Evolutionary conservation across 2,888 invertebrate species (phyloP).

Genomic region (Diaphora mendica): DNA sequence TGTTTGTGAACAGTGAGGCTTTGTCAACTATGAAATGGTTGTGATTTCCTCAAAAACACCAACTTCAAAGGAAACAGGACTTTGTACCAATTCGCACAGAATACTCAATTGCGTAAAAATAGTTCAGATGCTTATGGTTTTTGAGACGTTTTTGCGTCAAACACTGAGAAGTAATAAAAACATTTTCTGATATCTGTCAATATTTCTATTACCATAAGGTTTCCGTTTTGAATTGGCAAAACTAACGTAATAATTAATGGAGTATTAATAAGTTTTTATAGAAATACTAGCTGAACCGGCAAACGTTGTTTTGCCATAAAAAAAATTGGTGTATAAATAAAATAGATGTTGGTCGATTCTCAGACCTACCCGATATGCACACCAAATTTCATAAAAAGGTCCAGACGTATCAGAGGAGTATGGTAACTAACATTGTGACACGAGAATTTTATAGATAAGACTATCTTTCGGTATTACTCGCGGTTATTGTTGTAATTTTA

Average conservation of each 20-base stretch:
- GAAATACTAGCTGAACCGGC: no score
- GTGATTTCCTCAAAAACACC: slow-evolving; percentile 28
- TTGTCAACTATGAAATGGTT: slow-evolving; percentile 51
- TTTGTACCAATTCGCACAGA: not conserved
- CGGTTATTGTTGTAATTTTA: no score
- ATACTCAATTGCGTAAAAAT: slow-evolving; percentile 7
- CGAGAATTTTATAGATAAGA: no score
- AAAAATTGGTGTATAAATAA: no score
- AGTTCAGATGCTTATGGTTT: slow-evolving; percentile 12
- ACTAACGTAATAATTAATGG: not conserved
- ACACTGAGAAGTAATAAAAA: slow-evolving; percentile 17
- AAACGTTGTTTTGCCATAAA: no score
- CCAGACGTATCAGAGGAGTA: no score
- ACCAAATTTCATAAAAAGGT: no score
- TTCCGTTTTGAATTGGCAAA: not conserved
- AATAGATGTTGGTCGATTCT: no score
- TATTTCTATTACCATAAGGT: slow-evolving; percentile 28
- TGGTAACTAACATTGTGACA: no score
- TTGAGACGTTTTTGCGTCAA: slow-evolving; percentile 15
- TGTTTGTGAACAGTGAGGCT: slow-evolving; percentile 50
- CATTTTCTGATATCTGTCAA: slow-evolving; percentile 33
- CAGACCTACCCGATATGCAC: no score
- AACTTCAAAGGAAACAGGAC: slow-evolving; percentile 12
- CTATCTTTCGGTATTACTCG: no score
- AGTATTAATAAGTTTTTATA: no score